These are phyloP conservation scores for Bergia puertoricense DNA, from an alignment of 92 coral and sea anemone species.

Conservation along the genomic window DNA sequence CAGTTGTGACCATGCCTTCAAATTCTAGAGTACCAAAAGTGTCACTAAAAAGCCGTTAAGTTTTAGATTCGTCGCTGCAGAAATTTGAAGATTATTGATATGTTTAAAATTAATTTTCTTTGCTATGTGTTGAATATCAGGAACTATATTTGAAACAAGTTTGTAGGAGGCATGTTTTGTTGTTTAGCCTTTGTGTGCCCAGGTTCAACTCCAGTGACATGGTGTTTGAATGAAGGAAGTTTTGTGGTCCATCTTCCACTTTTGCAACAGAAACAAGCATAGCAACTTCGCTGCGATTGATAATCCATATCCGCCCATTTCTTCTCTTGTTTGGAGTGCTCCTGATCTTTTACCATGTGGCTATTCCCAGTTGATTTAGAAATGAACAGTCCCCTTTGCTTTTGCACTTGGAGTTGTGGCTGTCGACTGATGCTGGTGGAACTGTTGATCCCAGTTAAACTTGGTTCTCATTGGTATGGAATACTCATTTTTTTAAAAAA, in stretches of 20 bases:
- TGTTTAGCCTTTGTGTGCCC: not conserved
- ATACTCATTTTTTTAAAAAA: no score
- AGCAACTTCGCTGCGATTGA: not conserved
- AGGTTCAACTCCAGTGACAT: not conserved
- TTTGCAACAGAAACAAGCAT: no score
- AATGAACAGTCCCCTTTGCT: not conserved
- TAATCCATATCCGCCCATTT: not conserved
- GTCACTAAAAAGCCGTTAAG: not conserved
- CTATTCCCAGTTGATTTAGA: not conserved
- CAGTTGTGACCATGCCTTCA: not conserved
- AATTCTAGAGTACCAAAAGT: not conserved
- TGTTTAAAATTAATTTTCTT: no score
- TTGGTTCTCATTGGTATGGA: not conserved
- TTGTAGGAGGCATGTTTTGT: not conserved
- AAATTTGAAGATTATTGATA: no score
- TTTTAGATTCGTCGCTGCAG: not conserved
- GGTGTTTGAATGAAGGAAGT: not conserved
- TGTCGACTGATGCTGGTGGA: not conserved
- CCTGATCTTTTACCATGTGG: no score
- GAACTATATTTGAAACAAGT: no score
- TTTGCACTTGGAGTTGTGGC: not conserved
- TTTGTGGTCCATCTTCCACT: not conserved
- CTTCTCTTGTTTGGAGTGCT: not conserved
- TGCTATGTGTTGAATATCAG: not conserved
- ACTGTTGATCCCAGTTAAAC: not conserved